Conservation (phyloP, 1,140 invertebrate genomes). For the Hermatobates lingyangjiaoensis region DNA sequence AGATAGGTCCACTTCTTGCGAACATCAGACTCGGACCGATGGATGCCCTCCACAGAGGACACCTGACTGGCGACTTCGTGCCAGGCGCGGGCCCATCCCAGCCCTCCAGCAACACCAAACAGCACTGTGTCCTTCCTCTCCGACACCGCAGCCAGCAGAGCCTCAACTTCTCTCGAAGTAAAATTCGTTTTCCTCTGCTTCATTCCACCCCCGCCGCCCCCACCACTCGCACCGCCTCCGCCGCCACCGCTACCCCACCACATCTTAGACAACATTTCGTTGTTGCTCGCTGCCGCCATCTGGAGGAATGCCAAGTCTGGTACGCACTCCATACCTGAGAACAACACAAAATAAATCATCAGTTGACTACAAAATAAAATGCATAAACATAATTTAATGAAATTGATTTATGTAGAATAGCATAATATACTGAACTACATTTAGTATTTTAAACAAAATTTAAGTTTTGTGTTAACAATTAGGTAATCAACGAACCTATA, state of each 20-base stretch:
- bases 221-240: neutral
- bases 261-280: slow-evolving; percentile 12
- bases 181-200: slow-evolving; percentile 19
- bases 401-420: too few relatives aligned
- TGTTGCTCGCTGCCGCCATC: slow-evolving; percentile 11
- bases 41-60: slow-evolving; percentile 17
- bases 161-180: slow-evolving; percentile 18
- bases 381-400: too few relatives aligned
- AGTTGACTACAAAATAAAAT: too few relatives aligned
- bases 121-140: slow-evolving; percentile 15
- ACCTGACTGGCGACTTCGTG: slow-evolving; percentile 17
- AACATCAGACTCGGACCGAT: slow-evolving; percentile 17
- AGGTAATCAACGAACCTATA: too few relatives aligned
- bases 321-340: slow-evolving; percentile 15
- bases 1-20: slow-evolving; percentile 20
- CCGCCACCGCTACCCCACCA: slow-evolving; percentile 3
- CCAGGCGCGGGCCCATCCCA: slow-evolving; percentile 18
- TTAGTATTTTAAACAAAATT: too few relatives aligned
- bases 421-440: too few relatives aligned
- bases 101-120: slow-evolving; percentile 18
- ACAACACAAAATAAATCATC: too few relatives aligned
- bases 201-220: slow-evolving; percentile 4
- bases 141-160: slow-evolving; percentile 13
- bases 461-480: too few relatives aligned
- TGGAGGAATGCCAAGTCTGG: slow-evolving; percentile 12